Evolutionary conservation across 2,888 invertebrate species (phyloP).

Genomic region (Pseudeuparius sepicola): DNA sequence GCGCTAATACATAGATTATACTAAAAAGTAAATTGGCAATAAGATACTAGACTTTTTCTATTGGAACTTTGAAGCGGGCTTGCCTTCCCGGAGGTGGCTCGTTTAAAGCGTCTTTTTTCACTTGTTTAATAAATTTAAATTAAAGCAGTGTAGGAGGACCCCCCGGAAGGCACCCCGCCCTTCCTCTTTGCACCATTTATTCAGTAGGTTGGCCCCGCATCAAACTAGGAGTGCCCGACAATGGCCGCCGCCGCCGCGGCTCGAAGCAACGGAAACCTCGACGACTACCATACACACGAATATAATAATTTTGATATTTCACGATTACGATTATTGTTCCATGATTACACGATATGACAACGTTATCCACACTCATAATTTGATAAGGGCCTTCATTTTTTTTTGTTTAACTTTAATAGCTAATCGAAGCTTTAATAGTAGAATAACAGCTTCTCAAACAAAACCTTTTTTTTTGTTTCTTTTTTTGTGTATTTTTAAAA

Average conservation of each 20-base stretch:
- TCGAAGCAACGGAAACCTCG: constrained; percentile 17
- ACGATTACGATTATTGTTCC: constrained; percentile 24
- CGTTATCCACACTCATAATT: constrained; percentile 20
- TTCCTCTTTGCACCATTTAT: constrained; percentile 35
- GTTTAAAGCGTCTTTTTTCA: constrained; percentile 34
- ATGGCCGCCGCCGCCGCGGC: constrained; percentile 20
- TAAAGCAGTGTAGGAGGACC: constrained; percentile 32
- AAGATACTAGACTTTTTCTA: constrained; percentile 39
- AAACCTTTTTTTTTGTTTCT: constrained; percentile 32
- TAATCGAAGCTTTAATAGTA: constrained; percentile 32
- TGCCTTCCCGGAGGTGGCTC: constrained; percentile 19
- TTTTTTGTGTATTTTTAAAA: constrained; percentile 37
- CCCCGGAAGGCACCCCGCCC: constrained; percentile 25
- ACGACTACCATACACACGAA: constrained; percentile 13
- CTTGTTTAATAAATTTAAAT: constrained; percentile 23
- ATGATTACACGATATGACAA: constrained; percentile 27
- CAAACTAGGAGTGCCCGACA: too few relatives aligned
- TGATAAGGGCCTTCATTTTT: constrained; percentile 26
- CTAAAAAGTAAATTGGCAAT: constrained; percentile 38
- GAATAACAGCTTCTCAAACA: constrained; percentile 34
- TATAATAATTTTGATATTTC: too few relatives aligned
- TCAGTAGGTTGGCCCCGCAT: too few relatives aligned
- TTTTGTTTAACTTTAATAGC: too few relatives aligned
- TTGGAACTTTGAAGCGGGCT: constrained; percentile 36
- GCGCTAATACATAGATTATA: constrained; percentile 31